Evolutionary conservation across 2,113 vertebrate species (phyloP).

Genomic region (Cryptomyrus ogoouensis): DNA sequence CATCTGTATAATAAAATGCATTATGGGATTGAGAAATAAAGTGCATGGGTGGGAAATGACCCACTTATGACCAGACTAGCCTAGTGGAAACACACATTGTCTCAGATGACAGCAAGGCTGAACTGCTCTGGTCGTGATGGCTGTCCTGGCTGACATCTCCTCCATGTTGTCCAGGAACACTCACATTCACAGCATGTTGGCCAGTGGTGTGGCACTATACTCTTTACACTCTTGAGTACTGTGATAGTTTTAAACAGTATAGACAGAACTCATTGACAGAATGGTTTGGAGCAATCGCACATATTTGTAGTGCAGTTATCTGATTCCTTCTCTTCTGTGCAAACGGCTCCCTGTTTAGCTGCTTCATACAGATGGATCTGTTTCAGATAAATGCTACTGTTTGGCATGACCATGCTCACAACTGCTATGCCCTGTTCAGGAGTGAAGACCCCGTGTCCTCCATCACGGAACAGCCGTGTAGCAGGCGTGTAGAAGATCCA

Average conservation of each 20-base stretch:
- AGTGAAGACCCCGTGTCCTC: background rate
- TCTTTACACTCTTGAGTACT: background rate
- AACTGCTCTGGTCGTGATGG: background rate
- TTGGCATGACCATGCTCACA: background rate
- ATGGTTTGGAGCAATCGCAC: background rate
- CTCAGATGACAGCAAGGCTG: background rate
- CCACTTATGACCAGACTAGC: background rate
- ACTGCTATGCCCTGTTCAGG: background rate
- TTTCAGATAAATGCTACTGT: background rate
- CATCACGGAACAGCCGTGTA: background rate
- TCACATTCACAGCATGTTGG: background rate
- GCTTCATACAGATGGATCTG: background rate
- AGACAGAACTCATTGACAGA: background rate
- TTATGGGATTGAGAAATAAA: background rate
- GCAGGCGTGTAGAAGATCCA: background rate
- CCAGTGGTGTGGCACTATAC: background rate
- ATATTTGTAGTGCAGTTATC: background rate
- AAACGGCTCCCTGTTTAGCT: too few relatives aligned
- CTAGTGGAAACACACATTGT: background rate
- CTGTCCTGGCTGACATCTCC: background rate
- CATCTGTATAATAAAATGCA: background rate
- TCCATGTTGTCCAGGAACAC: background rate
- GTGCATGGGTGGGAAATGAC: background rate
- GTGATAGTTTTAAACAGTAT: background rate
- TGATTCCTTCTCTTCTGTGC: background rate